Evolutionary conservation across 2,888 invertebrate genomes (phyloP).

Genomic region (Leptopilina drosophilae): DNA sequence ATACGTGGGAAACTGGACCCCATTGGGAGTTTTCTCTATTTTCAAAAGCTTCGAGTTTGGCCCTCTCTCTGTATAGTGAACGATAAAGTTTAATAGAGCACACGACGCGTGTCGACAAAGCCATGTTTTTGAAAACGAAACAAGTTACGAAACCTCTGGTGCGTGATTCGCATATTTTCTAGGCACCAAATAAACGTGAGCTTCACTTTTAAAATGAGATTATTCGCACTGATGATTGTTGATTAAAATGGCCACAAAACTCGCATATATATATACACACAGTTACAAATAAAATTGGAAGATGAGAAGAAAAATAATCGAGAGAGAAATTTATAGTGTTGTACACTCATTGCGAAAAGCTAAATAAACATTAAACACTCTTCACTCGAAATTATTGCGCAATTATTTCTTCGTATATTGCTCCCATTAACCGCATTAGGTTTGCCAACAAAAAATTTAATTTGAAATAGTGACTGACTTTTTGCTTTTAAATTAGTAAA

Average conservation of each 20-base stretch:
- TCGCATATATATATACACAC: not conserved
- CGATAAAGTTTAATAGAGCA: slow-evolving; percentile 14
- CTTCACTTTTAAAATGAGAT: slow-evolving; percentile 2
- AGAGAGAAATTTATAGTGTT: not conserved
- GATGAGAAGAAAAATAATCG: not conserved
- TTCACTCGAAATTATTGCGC: no score
- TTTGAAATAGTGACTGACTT: no score
- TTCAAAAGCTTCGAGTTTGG: slow-evolving; percentile 3
- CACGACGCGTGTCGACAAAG: not conserved
- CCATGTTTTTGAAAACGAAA: slow-evolving; percentile 20
- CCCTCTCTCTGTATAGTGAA: not conserved
- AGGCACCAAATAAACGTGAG: slow-evolving; percentile 10
- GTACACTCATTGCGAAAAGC: not conserved
- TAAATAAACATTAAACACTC: not conserved
- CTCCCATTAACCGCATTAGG: no score
- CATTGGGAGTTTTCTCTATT: slow-evolving; percentile 2
- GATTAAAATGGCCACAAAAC: slow-evolving; percentile 18
- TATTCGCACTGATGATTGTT: slow-evolving; percentile 18
- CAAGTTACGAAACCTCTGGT: slow-evolving; percentile 34
- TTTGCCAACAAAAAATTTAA: no score
- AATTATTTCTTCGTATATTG: no score
- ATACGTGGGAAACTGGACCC: not conserved
- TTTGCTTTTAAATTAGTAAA: no score
- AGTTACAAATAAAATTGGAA: not conserved
- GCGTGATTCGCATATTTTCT: slow-evolving; percentile 30